A percentile compares a stretch with the other conserved stretches of the same genome.
Evolutionary conservation across 2,113 vertebrate genomes (phyloP).

Genomic region (Orthonyx spaldingii): DNA sequence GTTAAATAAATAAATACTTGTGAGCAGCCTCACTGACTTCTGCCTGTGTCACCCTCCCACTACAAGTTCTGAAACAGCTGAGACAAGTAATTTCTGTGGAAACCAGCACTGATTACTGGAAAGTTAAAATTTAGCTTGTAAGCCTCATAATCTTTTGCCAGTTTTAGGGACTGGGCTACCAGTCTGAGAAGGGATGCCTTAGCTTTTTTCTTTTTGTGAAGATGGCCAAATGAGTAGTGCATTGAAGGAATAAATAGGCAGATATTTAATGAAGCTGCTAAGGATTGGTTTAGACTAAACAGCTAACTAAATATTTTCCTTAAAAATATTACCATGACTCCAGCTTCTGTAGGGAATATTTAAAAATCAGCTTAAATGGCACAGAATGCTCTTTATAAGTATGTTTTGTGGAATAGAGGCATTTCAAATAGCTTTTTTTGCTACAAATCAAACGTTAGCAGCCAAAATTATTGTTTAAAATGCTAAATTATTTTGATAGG

Average conservation of each 20-base stretch:
- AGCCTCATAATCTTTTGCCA: not conserved
- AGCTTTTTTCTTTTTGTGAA: not conserved
- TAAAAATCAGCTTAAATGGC: not conserved
- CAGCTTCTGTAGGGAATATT: not conserved
- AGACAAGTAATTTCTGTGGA: not conserved
- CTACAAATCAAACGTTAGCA: not conserved
- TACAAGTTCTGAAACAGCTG: not conserved
- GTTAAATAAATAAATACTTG: not conserved
- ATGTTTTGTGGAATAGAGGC: not conserved
- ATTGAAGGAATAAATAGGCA: not conserved
- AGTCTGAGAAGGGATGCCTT: not conserved
- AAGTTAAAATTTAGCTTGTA: not conserved
- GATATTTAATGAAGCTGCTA: not conserved
- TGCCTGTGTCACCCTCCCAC: not conserved
- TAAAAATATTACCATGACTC: not conserved
- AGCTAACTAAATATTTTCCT: not conserved
- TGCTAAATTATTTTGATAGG: not conserved
- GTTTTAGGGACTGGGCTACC: not conserved
- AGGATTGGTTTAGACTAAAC: not conserved
- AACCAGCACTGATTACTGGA: not conserved
- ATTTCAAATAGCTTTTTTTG: not conserved
- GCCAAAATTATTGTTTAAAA: not conserved
- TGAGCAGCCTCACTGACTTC: not conserved
- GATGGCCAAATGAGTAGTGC: not conserved
- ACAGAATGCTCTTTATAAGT: not conserved